Evolutionary conservation across 2,113 vertebrate genomes (phyloP), one percentile per base, ranked within the genome.

Genomic region (Callocephalon fimbriatum): DNA sequence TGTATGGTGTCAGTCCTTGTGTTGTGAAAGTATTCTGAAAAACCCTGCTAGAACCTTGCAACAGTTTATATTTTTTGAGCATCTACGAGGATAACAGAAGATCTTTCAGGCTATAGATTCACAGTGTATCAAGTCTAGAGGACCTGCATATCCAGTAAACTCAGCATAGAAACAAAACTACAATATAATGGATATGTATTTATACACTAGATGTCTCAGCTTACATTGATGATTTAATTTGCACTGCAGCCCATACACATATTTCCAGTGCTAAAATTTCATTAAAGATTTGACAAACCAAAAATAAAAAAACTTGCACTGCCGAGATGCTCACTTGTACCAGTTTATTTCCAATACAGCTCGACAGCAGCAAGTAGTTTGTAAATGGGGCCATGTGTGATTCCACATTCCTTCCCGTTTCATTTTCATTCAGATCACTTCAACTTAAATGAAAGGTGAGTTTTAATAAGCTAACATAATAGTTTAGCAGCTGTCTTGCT

Each of bases 11-110:
- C 75, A 86, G 88, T 37, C 67, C 88, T 29, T 29, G 75, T 90
- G 85, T 66, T 92, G 86, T 90, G 88, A 86, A 90, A 94, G 42
- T 59, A 35, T 86, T 91, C 88, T 65, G 76, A 48, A 95, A 95
- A 97, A 96, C 91, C 91, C 86, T 89, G 95, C 83, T 95, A 95
- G 95, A 97, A 81, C 92, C 87, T 88, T 89, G 65, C 92, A 96
- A 95, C 90, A 96, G 83, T 89, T 97, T 95, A 70, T 89, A 61
- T 42, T 84, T 73, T 48, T 92, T 68, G 51, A 95, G 82, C 40
- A 84, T 38, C 88, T 72, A 72, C 0, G 25, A 86, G 47, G 31
- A 68, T 61, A 93, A 94, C 88, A 88, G 81, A 80, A 88, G 54
- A 93, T 59, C 58, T 91, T 77, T 74, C 59, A 88, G 61, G 40